phyloP scores from a whole-genome alignment of 2,113 vertebrate species.

The Nycticorax nycticorax region DNA sequence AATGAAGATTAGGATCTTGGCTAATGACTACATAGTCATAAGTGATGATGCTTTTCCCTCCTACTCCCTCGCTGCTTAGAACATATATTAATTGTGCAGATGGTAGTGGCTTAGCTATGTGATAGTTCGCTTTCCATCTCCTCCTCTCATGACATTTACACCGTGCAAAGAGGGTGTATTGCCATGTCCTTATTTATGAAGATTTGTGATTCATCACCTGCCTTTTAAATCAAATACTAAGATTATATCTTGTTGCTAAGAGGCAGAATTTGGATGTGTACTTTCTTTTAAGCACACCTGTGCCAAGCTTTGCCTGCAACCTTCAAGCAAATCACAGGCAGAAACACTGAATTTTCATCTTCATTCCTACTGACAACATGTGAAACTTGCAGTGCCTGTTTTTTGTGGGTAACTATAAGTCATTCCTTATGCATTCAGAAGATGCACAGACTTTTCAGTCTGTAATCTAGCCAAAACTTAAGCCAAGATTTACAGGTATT shows the following conservation, averaged over 20 bases:
- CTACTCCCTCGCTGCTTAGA: constrained; percentile 29
- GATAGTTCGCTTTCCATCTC: constrained; percentile 30
- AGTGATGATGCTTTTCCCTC: constrained; percentile 51
- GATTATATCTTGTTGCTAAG: constrained; percentile 25
- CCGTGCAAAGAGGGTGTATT: constrained; percentile 22
- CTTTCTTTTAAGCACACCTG: neutral
- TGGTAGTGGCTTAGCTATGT: constrained; percentile 29
- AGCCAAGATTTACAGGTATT: neutral
- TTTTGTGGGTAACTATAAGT: neutral
- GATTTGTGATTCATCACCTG: constrained; percentile 49
- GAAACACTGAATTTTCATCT: neutral
- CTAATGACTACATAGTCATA: constrained; percentile 55
- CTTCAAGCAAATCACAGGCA: neutral
- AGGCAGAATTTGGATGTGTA: neutral
- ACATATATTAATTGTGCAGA: constrained; percentile 47
- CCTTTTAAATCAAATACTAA: constrained; percentile 15
- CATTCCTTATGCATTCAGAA: neutral
- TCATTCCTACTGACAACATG: neutral
- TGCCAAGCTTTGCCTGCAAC: neutral
- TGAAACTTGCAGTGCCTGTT: neutral
- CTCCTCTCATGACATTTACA: constrained; percentile 42
- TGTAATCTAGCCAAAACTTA: neutral
- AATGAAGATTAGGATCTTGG: constrained; percentile 21
- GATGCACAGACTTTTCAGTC: neutral
- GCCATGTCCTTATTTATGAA: neutral